These are phyloP conservation scores for Grus americana DNA, from an alignment of 2,113 vertebrate genomes.

Conservation along the genomic window DNA sequence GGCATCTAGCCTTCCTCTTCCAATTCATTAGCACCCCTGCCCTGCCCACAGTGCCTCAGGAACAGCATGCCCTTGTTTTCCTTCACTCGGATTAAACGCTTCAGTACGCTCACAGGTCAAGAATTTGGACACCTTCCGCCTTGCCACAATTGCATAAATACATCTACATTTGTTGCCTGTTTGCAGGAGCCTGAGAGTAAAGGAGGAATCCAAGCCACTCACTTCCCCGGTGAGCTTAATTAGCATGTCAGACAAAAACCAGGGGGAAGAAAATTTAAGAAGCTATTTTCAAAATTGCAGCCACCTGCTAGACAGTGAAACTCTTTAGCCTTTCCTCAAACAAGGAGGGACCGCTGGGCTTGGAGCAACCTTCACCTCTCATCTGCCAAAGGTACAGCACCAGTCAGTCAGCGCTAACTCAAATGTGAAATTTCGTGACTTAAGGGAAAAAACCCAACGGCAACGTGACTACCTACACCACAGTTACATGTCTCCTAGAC, in stretches of 20 bases:
- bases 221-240: conserved; percentile 32
- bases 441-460: neutral
- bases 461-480: neutral
- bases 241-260: conserved; percentile 21
- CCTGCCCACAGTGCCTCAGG: conserved; percentile 7
- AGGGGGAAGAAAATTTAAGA: conserved; percentile 4
- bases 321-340: neutral
- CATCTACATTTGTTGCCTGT: neutral
- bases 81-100: neutral
- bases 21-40: conserved; percentile 62
- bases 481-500: neutral
- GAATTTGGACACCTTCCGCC: neutral
- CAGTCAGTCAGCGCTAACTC: neutral
- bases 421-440: neutral
- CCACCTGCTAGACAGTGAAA: conserved; percentile 19
- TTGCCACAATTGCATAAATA: neutral
- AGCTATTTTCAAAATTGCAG: conserved; percentile 30
- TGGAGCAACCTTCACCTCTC: neutral
- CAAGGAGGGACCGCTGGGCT: neutral
- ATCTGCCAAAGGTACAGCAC: neutral
- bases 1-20: conserved; percentile 42
- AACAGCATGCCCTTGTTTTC: conserved; percentile 29
- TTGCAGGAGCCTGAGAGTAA: neutral
- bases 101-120: neutral
- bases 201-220: neutral